Evolutionary conservation across 2,888 invertebrate species (phyloP).

Genomic region (Pyrocoelia pectoralis): DNA sequence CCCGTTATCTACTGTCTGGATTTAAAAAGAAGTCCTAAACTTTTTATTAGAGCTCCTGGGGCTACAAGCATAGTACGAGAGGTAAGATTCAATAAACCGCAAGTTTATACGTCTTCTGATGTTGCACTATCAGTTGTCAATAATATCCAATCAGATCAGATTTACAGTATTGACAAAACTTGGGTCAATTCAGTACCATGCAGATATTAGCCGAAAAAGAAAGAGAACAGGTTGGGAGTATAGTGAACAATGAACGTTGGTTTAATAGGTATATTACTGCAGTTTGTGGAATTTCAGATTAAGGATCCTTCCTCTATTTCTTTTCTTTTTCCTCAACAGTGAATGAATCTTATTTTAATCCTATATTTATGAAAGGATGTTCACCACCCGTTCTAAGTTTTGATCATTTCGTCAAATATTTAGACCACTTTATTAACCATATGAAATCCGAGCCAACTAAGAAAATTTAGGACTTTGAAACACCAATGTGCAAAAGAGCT

Average conservation of each 20-base stretch:
- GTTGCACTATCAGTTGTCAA: neutral
- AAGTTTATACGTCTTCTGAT: constrained; percentile 7
- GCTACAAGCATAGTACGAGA: neutral
- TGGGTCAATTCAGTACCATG: constrained; percentile 4
- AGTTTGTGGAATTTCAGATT: constrained; percentile 11
- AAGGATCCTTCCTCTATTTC: constrained; percentile 1
- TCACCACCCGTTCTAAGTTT: constrained; percentile 5
- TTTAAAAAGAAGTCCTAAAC: constrained; percentile 11
- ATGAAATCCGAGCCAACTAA: constrained; percentile 2
- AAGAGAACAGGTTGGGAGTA: neutral
- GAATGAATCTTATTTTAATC: constrained; percentile 8
- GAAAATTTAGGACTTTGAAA: constrained; percentile 11
- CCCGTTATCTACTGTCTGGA: too few species aligned
- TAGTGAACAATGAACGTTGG: constrained; percentile 6
- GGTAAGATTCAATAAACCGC: constrained; percentile 10
- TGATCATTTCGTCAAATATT: constrained; percentile 10
- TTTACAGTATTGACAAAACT: constrained; percentile 9
- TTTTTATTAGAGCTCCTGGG: constrained; percentile 8
- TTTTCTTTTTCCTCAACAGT: constrained; percentile 9
- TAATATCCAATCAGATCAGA: constrained; percentile 8
- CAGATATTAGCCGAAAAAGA: constrained; percentile 4
- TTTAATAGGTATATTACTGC: constrained; percentile 13
- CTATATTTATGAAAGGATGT: constrained; percentile 11
- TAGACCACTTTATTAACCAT: neutral
- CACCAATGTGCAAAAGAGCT: neutral